Evolutionary conservation across 2,113 vertebrate genomes (phyloP).

Genomic region (Heterocephalus glaber): DNA sequence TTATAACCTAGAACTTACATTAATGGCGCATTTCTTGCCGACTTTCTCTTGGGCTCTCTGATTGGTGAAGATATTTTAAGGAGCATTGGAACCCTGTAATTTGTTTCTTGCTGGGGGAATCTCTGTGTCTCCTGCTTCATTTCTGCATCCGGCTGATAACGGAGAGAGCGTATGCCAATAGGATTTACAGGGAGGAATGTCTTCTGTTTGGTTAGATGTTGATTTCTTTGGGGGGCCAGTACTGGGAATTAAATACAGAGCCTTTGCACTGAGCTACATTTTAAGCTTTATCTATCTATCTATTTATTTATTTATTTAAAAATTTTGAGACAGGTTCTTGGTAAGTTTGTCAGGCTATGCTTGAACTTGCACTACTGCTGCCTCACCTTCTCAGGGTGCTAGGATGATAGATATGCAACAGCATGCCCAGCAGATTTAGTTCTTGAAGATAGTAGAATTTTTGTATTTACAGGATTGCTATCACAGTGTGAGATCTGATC

Average conservation of each 20-base stretch:
- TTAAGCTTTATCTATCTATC: neutral
- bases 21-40: neutral
- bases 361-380: neutral
- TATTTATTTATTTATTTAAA: neutral
- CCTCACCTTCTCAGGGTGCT: neutral
- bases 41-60: too few relatives aligned
- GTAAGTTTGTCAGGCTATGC: neutral
- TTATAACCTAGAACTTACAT: neutral
- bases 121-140: neutral
- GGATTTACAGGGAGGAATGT: neutral
- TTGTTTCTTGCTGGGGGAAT: neutral
- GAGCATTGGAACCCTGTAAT: neutral
- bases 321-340: neutral
- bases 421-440: neutral
- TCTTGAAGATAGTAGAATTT: neutral
- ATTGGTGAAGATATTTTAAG: too few relatives aligned
- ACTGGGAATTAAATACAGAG: neutral
- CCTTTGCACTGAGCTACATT: neutral
- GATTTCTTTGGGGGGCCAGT: neutral
- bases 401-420: neutral
- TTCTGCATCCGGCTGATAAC: neutral
- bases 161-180: neutral
- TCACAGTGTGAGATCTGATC: neutral
- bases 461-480: neutral
- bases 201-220: neutral